A percentile compares a stretch with the other conserved stretches of the same genome.
These are phyloP conservation scores for Dendrocincla tyrannina DNA, from an alignment of 2,797 vertebrate species.

Conservation along the genomic window DNA sequence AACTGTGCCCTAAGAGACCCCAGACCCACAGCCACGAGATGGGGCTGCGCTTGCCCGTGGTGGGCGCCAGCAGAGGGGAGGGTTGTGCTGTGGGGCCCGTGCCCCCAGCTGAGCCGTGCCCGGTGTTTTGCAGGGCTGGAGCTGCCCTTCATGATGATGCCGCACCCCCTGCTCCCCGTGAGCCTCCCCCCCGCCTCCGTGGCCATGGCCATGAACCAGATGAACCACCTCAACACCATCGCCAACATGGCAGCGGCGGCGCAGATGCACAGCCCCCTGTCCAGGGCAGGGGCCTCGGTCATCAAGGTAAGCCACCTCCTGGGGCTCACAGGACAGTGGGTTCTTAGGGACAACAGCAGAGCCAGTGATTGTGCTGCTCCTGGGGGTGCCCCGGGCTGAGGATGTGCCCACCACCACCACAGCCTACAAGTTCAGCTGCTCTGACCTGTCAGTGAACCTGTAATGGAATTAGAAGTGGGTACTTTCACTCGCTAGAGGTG, in stretches of 20 bases:
- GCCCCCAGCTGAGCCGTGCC: too few species aligned
- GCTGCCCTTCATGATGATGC: conserved; percentile 94
- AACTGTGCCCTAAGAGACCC: neutral
- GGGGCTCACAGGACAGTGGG: neutral
- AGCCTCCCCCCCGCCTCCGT: conserved; percentile 90
- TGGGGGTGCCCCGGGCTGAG: neutral
- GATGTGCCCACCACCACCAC: neutral
- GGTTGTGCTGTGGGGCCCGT: too few species aligned
- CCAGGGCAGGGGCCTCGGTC: conserved; percentile 86
- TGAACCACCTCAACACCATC: conserved; percentile 91
- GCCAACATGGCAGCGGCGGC: conserved; percentile 88
- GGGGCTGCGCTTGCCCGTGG: neutral
- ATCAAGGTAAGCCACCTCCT: conserved; percentile 84
- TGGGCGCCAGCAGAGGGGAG: too few species aligned
- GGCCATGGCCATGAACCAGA: conserved; percentile 94
- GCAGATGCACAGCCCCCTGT: conserved; percentile 89
- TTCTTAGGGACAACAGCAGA: neutral
- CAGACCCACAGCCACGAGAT: neutral
- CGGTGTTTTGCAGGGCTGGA: conserved; percentile 80
- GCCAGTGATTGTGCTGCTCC: neutral
- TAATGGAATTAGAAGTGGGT: neutral
- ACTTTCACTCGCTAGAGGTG: neutral
- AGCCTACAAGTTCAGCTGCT: neutral
- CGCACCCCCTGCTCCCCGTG: conserved; percentile 90
- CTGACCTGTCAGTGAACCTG: neutral